These are phyloP conservation scores for Tychaedon coryphoeus DNA, from an alignment of 2,113 vertebrate genomes.

Conservation along the genomic window DNA sequence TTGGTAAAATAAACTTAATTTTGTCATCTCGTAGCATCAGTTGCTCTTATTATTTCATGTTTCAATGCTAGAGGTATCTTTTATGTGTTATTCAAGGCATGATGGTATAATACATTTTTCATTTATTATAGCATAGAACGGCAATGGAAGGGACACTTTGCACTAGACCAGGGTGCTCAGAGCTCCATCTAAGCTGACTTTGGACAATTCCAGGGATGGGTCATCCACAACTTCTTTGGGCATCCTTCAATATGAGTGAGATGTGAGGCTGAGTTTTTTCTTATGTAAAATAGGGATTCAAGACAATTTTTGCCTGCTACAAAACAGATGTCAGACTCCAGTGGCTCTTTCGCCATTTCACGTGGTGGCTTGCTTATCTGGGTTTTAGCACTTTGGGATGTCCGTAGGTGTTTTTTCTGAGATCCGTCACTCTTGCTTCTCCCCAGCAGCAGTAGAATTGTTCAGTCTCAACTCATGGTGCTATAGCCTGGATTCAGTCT, in stretches of 20 bases:
- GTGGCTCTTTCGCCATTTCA: neutral
- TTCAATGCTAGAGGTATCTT: neutral
- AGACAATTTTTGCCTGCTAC: neutral
- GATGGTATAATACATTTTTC: neutral
- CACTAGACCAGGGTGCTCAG: neutral
- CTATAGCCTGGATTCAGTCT: neutral
- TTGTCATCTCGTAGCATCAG: conserved; percentile 51
- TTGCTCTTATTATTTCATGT: conserved; percentile 34
- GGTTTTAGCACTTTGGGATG: neutral
- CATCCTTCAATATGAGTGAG: neutral
- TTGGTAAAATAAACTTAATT: conserved; percentile 64
- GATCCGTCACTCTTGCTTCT: neutral
- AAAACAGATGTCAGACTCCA: neutral
- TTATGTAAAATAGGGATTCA: neutral
- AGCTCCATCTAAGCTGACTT: neutral
- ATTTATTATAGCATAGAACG: neutral
- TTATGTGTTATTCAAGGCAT: neutral
- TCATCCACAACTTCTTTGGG: neutral
- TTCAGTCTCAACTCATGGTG: neutral
- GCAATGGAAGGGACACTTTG: neutral
- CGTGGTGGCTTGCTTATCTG: neutral
- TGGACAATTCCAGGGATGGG: neutral
- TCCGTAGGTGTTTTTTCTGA: neutral
- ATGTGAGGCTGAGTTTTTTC: neutral
- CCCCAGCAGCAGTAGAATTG: neutral